Base-by-base conservation (phyloP, 2,113 vertebrate species). In the Forbesichthys papilliferus region DNA sequence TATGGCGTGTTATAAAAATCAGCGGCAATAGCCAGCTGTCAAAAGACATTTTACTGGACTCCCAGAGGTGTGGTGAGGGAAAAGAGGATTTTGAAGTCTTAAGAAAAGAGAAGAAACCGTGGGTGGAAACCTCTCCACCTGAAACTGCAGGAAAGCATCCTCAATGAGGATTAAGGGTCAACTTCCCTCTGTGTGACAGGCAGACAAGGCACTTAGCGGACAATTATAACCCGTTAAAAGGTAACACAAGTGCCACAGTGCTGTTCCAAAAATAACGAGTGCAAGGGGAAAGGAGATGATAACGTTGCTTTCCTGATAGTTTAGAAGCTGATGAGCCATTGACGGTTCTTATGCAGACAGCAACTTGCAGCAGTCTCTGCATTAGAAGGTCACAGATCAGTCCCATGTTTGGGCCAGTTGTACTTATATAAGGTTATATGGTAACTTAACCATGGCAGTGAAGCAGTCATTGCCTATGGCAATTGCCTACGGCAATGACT, bases 221-320 rank as follows among this genome's bases (percentile, higher is more conserved):
- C 81, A 92, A 89, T 90, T 90, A 86, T 85, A 89, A 90, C 85
- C 86, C 80, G 49, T 86, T 88, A 74, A 89, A 90, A 88, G 85
- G 88, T 86, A 82, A 91, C 84, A 86, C 84, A 90, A 90, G 84
- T 84, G 69, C 78, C 77, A 90, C 77, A 82, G 59, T 82, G 85
- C 73, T 82, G 84, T 74, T 87, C 79, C 68, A 80, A 76, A 33
- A 18, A 47, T 11, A 55, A 55, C 3, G n/a, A 8, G 56, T 10
- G 18, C 27, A n/a, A 55, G 47, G 12, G 4, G n/a, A 69, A 53
- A 61, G 64, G 70, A 59, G 77, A 53, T 4, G 71, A 52, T 58
- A 71, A 51, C n/a, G 54, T 61, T 75, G 53, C 18, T 52, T 69
- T 42, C 6, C 3, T 12, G 13, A 52, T 11, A 11, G 49, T 70